A percentile compares a stretch with the other conserved stretches of the same genome.
Conservation (phyloP, 2,797 vertebrate genomes). For the Pteronotus mesoamericanus region DNA sequence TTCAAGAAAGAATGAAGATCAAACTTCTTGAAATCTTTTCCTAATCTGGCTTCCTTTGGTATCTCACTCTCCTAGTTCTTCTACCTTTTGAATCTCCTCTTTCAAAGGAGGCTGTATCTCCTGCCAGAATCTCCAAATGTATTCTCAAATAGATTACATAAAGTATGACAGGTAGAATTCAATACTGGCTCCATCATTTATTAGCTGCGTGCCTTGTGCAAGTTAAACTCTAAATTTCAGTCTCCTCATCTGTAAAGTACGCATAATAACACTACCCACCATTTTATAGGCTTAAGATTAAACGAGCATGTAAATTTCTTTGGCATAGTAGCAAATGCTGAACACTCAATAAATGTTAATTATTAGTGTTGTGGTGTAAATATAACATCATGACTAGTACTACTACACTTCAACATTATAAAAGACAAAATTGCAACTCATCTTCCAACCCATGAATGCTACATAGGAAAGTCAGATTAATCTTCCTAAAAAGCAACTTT, state of each 20-base stretch:
- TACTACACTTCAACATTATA: neutral
- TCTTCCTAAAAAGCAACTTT: conserved; percentile 23
- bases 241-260: neutral
- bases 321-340: neutral
- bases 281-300: neutral
- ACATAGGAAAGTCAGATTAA: neutral
- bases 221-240: neutral
- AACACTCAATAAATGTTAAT: neutral
- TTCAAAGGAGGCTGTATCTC: neutral
- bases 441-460: neutral
- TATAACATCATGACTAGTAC: neutral
- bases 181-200: neutral
- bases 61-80: neutral
- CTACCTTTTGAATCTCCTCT: neutral
- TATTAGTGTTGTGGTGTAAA: neutral
- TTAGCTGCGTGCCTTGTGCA: neutral
- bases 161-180: neutral
- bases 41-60: neutral
- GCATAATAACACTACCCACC: neutral
- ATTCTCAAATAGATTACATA: neutral
- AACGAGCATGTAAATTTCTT: neutral
- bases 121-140: neutral
- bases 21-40: neutral
- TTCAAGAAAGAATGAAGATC: neutral
- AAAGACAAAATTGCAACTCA: neutral